Conservation (phyloP, 2,797 vertebrate species). For the Cottoperca gobio region DNA sequence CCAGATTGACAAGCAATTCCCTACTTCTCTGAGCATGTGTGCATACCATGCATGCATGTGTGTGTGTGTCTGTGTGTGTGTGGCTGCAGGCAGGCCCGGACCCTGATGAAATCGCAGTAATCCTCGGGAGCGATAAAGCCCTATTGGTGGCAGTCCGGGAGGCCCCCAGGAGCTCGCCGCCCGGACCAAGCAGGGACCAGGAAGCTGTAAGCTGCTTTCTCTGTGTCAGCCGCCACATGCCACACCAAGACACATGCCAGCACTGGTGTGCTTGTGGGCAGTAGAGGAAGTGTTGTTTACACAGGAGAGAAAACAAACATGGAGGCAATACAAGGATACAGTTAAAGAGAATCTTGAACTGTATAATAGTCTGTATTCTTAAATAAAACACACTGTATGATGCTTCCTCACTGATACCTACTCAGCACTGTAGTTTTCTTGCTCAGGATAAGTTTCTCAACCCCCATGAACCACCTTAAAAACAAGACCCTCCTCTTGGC, state of each 20-base stretch:
- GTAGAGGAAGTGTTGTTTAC: slow-evolving; percentile 17
- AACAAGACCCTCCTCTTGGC: slow-evolving; percentile 66
- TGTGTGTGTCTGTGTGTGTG: slow-evolving; percentile 31
- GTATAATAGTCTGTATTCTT: background rate
- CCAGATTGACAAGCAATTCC: background rate
- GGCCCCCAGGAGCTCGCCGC: slow-evolving; percentile 68
- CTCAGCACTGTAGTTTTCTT: slow-evolving; percentile 15
- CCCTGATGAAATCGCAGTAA: slow-evolving; percentile 76
- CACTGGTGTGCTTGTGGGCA: slow-evolving; percentile 37
- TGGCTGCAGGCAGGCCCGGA: slow-evolving; percentile 26
- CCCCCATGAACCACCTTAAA: slow-evolving; percentile 71
- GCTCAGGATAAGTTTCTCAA: slow-evolving; percentile 18
- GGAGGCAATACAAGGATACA: background rate
- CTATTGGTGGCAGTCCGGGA: slow-evolving; percentile 75
- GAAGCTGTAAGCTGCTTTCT: slow-evolving; percentile 85
- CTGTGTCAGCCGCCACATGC: slow-evolving; percentile 81
- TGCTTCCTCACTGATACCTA: background rate
- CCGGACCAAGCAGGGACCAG: slow-evolving; percentile 66
- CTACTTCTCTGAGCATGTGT: slow-evolving; percentile 19
- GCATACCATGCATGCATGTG: slow-evolving; percentile 30
- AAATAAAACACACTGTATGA: background rate
- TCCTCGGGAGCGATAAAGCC: slow-evolving; percentile 73
- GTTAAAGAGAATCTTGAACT: background rate
- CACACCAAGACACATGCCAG: slow-evolving; percentile 76
- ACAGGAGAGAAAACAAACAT: slow-evolving; percentile 1